These are phyloP conservation scores for Cynaeus angustus DNA, from an alignment of 2,888 invertebrate species.

Conservation along the genomic window DNA sequence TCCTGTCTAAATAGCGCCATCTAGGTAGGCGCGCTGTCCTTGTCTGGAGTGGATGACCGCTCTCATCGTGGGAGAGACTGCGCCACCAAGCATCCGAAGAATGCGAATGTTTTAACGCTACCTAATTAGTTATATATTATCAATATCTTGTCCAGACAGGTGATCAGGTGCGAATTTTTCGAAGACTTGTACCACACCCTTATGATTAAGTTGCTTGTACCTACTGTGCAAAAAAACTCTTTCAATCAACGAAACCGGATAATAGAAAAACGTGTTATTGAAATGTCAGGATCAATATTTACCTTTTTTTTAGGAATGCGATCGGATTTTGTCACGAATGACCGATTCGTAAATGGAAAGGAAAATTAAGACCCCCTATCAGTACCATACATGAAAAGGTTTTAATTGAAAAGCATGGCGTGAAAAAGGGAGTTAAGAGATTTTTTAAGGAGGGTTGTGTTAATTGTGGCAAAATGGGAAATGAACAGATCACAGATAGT, in stretches of 20 bases:
- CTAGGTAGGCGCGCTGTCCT: constrained; percentile 59
- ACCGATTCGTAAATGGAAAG: constrained; percentile 32
- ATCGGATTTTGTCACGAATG: neutral
- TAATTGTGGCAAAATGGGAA: constrained; percentile 11
- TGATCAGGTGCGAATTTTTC: constrained; percentile 26
- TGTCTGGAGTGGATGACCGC: constrained; percentile 66
- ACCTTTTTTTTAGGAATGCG: no score
- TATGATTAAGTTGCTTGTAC: no score
- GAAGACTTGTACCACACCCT: constrained; percentile 5
- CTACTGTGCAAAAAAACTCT: neutral
- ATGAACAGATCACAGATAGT: constrained; percentile 3
- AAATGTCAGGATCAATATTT: neutral
- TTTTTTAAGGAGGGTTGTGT: neutral
- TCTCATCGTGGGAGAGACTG: constrained; percentile 71
- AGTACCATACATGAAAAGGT: constrained; percentile 9
- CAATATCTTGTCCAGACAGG: constrained; percentile 51
- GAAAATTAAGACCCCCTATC: constrained; percentile 44
- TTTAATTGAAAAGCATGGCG: constrained; percentile 33
- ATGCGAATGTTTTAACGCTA: constrained; percentile 71
- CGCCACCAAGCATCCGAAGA: constrained; percentile 67
- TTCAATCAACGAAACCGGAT: neutral
- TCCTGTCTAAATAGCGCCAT: constrained; percentile 57
- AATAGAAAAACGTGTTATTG: neutral
- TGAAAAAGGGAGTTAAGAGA: neutral
- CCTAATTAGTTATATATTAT: constrained; percentile 66